These are phyloP conservation scores for Dicrostonyx torquatus DNA, from an alignment of 2,797 vertebrate genomes.

Conservation along the genomic window DNA sequence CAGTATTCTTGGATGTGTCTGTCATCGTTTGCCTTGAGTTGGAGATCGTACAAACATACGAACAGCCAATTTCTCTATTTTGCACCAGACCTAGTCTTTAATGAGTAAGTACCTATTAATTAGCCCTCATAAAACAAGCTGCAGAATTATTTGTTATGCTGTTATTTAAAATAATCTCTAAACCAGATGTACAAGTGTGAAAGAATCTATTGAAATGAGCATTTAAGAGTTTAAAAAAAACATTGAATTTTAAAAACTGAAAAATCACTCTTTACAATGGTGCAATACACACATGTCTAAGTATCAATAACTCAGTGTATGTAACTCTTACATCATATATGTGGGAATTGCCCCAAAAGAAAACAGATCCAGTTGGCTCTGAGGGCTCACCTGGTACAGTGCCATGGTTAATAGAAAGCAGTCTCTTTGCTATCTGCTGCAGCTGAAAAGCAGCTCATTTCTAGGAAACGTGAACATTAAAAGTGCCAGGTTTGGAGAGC, in stretches of 20 bases:
- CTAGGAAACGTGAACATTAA: conserved; percentile 80
- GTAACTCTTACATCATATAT: conserved; percentile 44
- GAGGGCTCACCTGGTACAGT: conserved; percentile 65
- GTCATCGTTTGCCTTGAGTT: conserved; percentile 98
- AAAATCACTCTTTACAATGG: conserved; percentile 54
- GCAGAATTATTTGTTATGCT: conserved; percentile 61
- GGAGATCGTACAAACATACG: conserved; percentile 99
- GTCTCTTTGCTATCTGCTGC: conserved; percentile 72
- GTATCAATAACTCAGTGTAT: conserved; percentile 60
- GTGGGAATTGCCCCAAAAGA: conserved; percentile 72
- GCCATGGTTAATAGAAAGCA: conserved; percentile 77
- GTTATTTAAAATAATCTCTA: conserved; percentile 66
- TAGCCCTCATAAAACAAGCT: conserved; percentile 70
- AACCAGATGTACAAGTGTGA: conserved; percentile 59
- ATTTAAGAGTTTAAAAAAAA: conserved; percentile 47
- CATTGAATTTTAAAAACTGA: conserved; percentile 1
- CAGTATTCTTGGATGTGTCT: conserved; percentile 99
- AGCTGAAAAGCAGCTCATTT: conserved; percentile 80
- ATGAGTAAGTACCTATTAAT: conserved; percentile 93
- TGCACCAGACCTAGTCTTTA: conserved; percentile 98
- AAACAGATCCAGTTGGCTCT: conserved; percentile 74
- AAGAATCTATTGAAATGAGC: conserved; percentile 48
- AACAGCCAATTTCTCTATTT: conserved; percentile 99
- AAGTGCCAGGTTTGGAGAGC: conserved; percentile 73
- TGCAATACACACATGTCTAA: not conserved